Evolutionary conservation across 2,888 invertebrate genomes (phyloP), one percentile per base, ranked within the genome.

Genomic region (Eupithecia dodoneata): DNA sequence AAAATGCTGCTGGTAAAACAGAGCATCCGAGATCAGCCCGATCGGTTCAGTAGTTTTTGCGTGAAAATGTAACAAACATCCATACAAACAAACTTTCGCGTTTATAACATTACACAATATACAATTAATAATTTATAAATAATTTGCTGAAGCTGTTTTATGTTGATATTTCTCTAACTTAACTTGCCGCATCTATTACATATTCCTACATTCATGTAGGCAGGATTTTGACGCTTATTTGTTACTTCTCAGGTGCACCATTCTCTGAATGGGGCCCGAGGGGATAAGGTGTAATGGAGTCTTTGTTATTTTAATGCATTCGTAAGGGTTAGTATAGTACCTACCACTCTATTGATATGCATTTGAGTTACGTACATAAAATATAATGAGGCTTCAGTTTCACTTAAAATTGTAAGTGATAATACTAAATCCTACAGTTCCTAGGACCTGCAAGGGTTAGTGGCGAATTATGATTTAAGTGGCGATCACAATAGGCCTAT

Each of bases 201-300:
- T n/a, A 1, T 70, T 74, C 67, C 18, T n/a, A 67, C 47, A 52
- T 76, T 47, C 69, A 18, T 67, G 85, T 88, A 87, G 88, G 89
- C 63, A 12, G 63, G 63, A 87, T 89, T 89, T 89, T 88, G 90
- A 89, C 88, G 86, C 85, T 87, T 86, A 84, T 82, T 88, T 86
- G 84, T 89, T 84, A 84, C 84, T 83, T 80, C 86, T 81, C 87
- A 90, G 88, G 87, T 89, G 88, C 84, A 86, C 83, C 80, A 75
- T 86, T 88, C 86, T 87, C 87, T 84, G 82, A 88, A 90, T 88
- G 83, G 87, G 81, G 77, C 89, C 80, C 89, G 55, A 74, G 91
- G 89, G 91, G 88, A 80, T 83, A 81, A 83, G 84, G 84, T 85
- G 85, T 87, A 85, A 86, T 86, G 83, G 83, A 81, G 83, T 84